Base-by-base conservation (phyloP, 2,113 vertebrate species). In the Paedocypris sp. region DNA sequence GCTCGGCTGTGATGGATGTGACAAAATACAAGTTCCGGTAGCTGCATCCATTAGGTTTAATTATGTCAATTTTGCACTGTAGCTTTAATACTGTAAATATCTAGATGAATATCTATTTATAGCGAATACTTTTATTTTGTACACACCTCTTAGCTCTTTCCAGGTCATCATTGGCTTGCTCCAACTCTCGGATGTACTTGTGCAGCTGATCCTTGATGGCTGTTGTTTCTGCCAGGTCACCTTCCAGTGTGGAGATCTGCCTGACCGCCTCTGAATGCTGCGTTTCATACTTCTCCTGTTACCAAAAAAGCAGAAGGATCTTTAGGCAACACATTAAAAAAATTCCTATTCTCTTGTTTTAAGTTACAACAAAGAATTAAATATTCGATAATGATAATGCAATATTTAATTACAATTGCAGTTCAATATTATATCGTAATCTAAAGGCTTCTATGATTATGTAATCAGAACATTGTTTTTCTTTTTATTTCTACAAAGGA, bases 111-210 rank as follows among this genome's bases (percentile, higher is more conserved):
- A 20, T 12, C 7, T 26, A 4, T 6, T 9, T 8, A 5, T 12
- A 5, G 38, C 15, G 43, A 32, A 43, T 20, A 7, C 53, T 23
- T 10, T n/a, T n/a, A n/a, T n/a, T n/a, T n/a, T 1, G 5, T 7
- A 11, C 2, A 9, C 54, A 99, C 95, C 95, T 89, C 79, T 99
- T 98, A 1, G 93, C 89, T 74, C 95, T 86, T 74, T 99, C 94
- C 77, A 99, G 56, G 79, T 99, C 95, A 26, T 98, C 94, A 0
- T 99, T 99, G 38, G 91, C 81, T 76, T 99, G 95, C 67, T 99
- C 94, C 0, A 98, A 82, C 68, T 97, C 94, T 49, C 93, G 68
- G 75, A 98, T 94, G 32, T 98, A 99, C 49, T 95, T 98, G 82
- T 98, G 93, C 60, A 99, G 79, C 35, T 97, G 93, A 45, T 98